Evolutionary conservation across 2,113 vertebrate species (phyloP), one percentile per base, ranked within the genome.

Genomic region (Austrofundulus limnaeus): DNA sequence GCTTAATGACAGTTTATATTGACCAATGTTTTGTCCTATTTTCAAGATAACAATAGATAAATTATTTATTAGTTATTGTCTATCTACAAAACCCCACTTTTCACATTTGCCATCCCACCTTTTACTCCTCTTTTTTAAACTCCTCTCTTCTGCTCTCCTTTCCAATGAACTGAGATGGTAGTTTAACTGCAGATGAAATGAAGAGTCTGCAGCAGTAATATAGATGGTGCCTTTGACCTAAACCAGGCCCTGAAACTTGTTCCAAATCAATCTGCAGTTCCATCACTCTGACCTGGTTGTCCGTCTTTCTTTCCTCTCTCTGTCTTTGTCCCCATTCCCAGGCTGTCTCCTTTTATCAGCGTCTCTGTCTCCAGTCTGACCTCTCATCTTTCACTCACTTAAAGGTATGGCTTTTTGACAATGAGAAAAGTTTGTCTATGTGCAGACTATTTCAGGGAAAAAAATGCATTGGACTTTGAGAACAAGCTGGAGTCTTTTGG

Each of bases 191-290:
- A 72, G 84, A 76, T 75, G 70, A 88, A 82, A 90, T 88, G 88
- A 88, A 88, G 83, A 68, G 72, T 82, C 73, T 69, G 67, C 51
- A 65, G 53, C 78, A 82, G 81, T 86, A 85, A 89, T 85, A 88
- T 85, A 83, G 88, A 87, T 84, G 82, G 87, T 74, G 85, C 60
- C 81, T 81, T 83, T 91, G 88, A 89, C 86, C 84, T 75, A 67
- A 72, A 73, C 87, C 76, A 72, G 70, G 84, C 79, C 66, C 73
- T 82, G 70, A 71, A 77, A 88, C 88, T 89, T 85, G 75, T 82
- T 87, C 85, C 80, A 83, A 86, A 90, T 92, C 90, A 89, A 90
- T 91, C 85, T 85, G 62, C 63, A 70, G 74, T 81, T 81, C 83
- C 85, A 89, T 90, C 88, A 83, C 73, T 58, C 69, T 74, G 73